These are phyloP conservation scores for Podarcis cretensis DNA, from an alignment of 2,113 vertebrate species.

Conservation along the genomic window DNA sequence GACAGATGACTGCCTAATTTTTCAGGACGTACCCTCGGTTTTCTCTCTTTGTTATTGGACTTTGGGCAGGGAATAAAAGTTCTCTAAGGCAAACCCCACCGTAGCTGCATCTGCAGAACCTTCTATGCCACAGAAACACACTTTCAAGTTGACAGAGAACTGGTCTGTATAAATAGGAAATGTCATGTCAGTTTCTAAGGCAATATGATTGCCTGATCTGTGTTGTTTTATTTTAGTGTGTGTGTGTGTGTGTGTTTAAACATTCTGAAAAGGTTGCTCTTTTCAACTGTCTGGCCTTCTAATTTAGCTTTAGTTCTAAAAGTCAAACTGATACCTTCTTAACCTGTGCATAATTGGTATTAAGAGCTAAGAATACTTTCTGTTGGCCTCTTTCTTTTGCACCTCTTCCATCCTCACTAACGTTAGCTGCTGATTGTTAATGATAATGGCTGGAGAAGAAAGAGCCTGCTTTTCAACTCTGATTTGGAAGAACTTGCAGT, in stretches of 20 bases:
- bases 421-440: background rate
- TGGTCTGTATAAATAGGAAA: background rate
- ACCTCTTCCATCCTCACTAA: background rate
- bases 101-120: background rate
- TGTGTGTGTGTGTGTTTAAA: background rate
- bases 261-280: background rate
- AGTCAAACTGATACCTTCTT: background rate
- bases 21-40: background rate
- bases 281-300: background rate
- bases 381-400: background rate
- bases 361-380: slow-evolving; percentile 13
- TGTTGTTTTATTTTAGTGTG: background rate
- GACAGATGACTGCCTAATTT: background rate
- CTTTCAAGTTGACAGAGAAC: background rate
- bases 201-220: background rate
- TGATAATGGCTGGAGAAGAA: background rate
- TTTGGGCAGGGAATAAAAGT: background rate
- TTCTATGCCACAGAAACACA: no score
- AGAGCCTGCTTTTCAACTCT: background rate
- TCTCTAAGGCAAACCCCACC: background rate
- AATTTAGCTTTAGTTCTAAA: background rate
- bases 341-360: slow-evolving; percentile 5
- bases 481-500: background rate
- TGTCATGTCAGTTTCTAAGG: no score
- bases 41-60: background rate